These are phyloP conservation scores for Pandemis heparana DNA, from an alignment of 2,888 invertebrate species.

Conservation along the genomic window DNA sequence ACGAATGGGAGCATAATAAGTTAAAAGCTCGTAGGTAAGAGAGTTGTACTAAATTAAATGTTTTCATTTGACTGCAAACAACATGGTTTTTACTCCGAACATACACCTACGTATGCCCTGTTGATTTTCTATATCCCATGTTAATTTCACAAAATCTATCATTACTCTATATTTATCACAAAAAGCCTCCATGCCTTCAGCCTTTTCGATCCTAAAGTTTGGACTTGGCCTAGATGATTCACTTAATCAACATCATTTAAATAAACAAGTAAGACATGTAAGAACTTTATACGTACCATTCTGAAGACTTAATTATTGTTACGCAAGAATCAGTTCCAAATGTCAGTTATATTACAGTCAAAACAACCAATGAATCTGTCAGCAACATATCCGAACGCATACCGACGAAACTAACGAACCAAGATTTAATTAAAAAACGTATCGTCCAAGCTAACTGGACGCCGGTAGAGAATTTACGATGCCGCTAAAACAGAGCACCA, in stretches of 20 bases:
- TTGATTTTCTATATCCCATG: too few relatives aligned
- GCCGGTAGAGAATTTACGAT: conserved; percentile 74
- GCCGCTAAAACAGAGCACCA: conserved; percentile 77
- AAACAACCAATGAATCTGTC: conserved; percentile 57
- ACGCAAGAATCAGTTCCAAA: conserved; percentile 36
- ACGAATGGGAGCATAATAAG: not conserved
- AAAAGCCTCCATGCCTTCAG: too few relatives aligned
- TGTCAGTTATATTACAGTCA: conserved; percentile 51
- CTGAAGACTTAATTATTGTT: not conserved
- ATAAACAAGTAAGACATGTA: not conserved
- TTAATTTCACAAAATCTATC: too few relatives aligned
- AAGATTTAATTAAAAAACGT: conserved; percentile 77
- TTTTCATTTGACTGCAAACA: too few relatives aligned
- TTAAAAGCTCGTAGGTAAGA: too few relatives aligned
- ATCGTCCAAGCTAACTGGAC: conserved; percentile 64
- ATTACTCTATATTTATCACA: too few relatives aligned
- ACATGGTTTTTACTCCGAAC: too few relatives aligned
- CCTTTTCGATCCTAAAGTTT: too few relatives aligned
- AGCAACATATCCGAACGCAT: conserved; percentile 57
- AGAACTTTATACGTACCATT: not conserved
- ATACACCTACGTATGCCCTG: too few relatives aligned
- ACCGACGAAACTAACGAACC: conserved; percentile 68
- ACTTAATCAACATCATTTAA: not conserved
- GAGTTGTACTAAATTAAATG: too few relatives aligned
- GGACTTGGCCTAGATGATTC: too few relatives aligned